Base-by-base conservation (phyloP, 2,797 vertebrate genomes). In the Adrianichthys oophorus region DNA sequence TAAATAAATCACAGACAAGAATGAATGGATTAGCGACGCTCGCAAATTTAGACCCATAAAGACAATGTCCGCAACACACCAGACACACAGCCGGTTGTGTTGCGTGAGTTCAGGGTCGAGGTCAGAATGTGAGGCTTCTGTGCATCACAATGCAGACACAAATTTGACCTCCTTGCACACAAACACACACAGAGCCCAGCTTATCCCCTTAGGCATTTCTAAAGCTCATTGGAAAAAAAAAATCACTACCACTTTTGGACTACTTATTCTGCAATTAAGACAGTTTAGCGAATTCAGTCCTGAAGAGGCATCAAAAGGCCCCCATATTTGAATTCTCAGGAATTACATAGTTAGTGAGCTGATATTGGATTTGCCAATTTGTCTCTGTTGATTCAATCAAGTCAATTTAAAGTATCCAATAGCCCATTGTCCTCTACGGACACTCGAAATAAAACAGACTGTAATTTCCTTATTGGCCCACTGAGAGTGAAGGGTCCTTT, bases 351-450 rank as follows among this genome's bases (percentile, higher is more conserved):
- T 91, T 92, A 83, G 69, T 89, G 90, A 88, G 80, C 92, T 91
- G 88, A 90, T 91, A 94, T 93, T 94, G 77, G 85, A 93, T 89
- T 94, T 91, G 90, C 92, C 88, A 82, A 91, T 87, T 91, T 89
- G 91, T 90, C 84, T 85, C 88, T 92, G 92, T 92, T 93, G 89
- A 92, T 92, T 94, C 88, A 95, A 94, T 93, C 90, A 92, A 56
- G 84, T 88, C 89, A 89, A 91, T 86, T 95, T 92, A 89, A 86
- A 85, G 78, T 71, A 87, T 89, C 89, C 84, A 92, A 89, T 85
- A 78, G 81, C 62, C 78, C 87, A 91, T 94, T 93, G 90, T 94
- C 88, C 86, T 66, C 80, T 79, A 58, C 19, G 55, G 88, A 84
- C 81, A 85, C 91, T 84, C 92, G 88, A 83, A 91, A 91, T 83